These are phyloP conservation scores for Dendrocopos noguchii DNA, from an alignment of 2,113 vertebrate genomes.

Conservation along the genomic window DNA sequence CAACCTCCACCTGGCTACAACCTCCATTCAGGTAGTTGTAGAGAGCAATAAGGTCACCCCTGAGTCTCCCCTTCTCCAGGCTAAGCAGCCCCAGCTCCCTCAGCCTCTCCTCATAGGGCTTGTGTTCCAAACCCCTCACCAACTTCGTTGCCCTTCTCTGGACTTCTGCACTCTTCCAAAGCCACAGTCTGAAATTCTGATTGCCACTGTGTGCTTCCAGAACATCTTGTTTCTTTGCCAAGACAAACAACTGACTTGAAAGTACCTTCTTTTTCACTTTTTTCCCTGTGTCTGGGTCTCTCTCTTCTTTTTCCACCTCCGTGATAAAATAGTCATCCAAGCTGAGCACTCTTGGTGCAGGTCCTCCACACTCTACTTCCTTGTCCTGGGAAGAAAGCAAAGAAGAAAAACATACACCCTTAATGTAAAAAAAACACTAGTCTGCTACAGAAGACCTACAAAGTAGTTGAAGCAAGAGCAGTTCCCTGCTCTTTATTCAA, in stretches of 20 bases:
- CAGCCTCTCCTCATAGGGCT: no score
- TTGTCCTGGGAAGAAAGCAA: slow-evolving; percentile 85
- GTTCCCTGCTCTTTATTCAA: neutral
- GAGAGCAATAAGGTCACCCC: no score
- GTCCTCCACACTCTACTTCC: slow-evolving; percentile 96
- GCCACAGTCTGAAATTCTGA: neutral
- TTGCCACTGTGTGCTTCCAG: neutral
- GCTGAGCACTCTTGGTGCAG: slow-evolving; percentile 94
- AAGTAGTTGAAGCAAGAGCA: neutral
- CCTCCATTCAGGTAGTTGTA: no score
- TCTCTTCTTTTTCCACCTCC: slow-evolving; percentile 93
- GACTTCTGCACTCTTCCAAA: neutral
- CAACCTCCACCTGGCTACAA: no score
- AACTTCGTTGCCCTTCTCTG: no score
- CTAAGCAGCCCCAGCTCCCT: no score
- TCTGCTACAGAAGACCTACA: neutral
- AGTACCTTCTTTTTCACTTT: slow-evolving; percentile 93
- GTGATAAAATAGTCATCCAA: slow-evolving; percentile 98
- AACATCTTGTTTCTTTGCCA: neutral
- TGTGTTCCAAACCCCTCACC: no score
- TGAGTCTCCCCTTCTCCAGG: no score
- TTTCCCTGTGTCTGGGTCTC: slow-evolving; percentile 94
- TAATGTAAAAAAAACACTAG: neutral
- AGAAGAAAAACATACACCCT: neutral
- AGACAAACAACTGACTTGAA: neutral